Evolutionary conservation across 1,140 invertebrate genomes (phyloP).

Genomic region (Caerostris extrusa): DNA sequence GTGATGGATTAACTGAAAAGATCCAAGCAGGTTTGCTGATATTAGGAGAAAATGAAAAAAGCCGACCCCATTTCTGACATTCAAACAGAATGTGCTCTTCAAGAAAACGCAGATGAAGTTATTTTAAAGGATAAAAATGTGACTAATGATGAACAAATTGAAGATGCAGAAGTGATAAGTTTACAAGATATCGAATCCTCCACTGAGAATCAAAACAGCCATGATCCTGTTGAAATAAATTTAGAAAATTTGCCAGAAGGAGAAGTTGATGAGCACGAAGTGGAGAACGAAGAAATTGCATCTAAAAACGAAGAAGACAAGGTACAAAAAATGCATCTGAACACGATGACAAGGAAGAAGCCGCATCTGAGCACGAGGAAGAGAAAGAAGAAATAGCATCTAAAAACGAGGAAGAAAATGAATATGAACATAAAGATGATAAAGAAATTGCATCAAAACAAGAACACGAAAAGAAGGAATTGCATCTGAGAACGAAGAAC

Average conservation of each 20-base stretch:
- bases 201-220: neutral
- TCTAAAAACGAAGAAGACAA: neutral
- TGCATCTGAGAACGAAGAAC: neutral
- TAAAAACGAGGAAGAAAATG: neutral
- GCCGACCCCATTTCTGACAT: too few species aligned
- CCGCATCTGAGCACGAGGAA: neutral
- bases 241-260: neutral
- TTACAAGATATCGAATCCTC: neutral
- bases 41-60: slow-evolving; percentile 10
- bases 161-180: neutral
- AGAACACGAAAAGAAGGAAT: neutral
- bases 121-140: neutral
- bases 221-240: neutral
- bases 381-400: neutral
- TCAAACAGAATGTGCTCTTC: neutral
- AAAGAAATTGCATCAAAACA: neutral
- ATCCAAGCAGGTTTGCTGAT: neutral
- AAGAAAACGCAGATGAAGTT: neutral
- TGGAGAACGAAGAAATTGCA: neutral
- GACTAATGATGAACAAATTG: neutral
- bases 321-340: neutral
- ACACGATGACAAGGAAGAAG: neutral
- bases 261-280: neutral
- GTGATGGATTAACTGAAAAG: neutral
- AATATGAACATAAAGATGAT: neutral